These are phyloP conservation scores for Lates calcarifer DNA, from an alignment of 2,113 vertebrate species.

Conservation along the genomic window DNA sequence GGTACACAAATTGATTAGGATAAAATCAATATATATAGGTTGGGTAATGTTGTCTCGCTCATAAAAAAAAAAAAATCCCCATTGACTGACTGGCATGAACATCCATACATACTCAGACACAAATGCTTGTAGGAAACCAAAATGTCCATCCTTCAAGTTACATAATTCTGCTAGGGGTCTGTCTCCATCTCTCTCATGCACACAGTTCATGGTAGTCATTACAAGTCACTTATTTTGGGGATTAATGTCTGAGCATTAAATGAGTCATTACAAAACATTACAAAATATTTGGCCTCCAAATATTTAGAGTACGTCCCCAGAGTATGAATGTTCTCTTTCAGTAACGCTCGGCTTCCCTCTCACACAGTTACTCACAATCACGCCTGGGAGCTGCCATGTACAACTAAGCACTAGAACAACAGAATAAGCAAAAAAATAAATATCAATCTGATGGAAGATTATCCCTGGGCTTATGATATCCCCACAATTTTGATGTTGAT, in stretches of 20 bases:
- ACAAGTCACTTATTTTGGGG: slow-evolving; percentile 9
- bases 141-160: not conserved
- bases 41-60: too few species aligned
- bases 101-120: not conserved
- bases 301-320: slow-evolving; percentile 41
- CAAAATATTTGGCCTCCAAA: slow-evolving; percentile 33
- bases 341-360: slow-evolving; percentile 19
- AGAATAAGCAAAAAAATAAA: not conserved
- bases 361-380: slow-evolving; percentile 20
- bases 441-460: not conserved
- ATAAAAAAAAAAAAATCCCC: not conserved
- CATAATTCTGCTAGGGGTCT: not conserved
- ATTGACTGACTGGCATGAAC: not conserved
- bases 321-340: slow-evolving; percentile 4
- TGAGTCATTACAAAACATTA: slow-evolving; percentile 7
- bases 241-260: slow-evolving; percentile 5
- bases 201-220: not conserved
- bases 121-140: not conserved
- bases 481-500: not conserved
- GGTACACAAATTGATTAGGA: not conserved
- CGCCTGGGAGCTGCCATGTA: slow-evolving; percentile 7
- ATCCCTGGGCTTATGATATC: not conserved
- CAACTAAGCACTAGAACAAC: not conserved
- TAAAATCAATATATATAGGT: not conserved
- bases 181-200: not conserved